phyloP scores from a whole-genome alignment of 2,888 invertebrate genomes.

The Chaitophorus viminalis region DNA sequence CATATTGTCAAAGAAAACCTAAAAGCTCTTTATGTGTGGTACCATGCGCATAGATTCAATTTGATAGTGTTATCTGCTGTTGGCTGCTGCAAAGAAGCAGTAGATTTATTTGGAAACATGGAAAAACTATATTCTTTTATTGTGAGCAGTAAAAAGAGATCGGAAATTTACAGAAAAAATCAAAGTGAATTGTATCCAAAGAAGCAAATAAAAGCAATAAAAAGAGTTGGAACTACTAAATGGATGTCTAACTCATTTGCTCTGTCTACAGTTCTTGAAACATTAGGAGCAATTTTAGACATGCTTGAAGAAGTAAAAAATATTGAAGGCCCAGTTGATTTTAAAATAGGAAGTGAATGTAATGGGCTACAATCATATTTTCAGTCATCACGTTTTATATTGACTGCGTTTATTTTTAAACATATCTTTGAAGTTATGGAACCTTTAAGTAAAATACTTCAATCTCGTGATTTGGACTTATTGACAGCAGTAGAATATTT shows the following conservation, averaged over 20 bases:
- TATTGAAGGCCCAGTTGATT: not conserved
- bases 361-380: conserved; percentile 9
- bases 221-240: not conserved
- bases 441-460: conserved; percentile 22
- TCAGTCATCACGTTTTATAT: conserved; percentile 1
- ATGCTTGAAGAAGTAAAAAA: not conserved
- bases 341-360: conserved; percentile 15
- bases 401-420: conserved; percentile 15
- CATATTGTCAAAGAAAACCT: too few relatives aligned
- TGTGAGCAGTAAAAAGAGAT: conserved; percentile 20
- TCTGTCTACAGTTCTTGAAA: conserved; percentile 5
- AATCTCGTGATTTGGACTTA: conserved; percentile 23
- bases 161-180: not conserved
- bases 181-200: conserved; percentile 12
- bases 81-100: conserved; percentile 3
- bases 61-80: too few relatives aligned
- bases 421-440: conserved; percentile 14
- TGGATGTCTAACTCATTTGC: conserved; percentile 32
- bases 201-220: not conserved
- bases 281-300: conserved; percentile 22
- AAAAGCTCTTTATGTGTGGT: too few relatives aligned
- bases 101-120: conserved; percentile 36
- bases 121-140: conserved; percentile 14
- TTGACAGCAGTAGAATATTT: conserved; percentile 7
- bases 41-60: too few relatives aligned